Conservation (phyloP, 2,113 vertebrate genomes). For the Calyptomena viridis region DNA sequence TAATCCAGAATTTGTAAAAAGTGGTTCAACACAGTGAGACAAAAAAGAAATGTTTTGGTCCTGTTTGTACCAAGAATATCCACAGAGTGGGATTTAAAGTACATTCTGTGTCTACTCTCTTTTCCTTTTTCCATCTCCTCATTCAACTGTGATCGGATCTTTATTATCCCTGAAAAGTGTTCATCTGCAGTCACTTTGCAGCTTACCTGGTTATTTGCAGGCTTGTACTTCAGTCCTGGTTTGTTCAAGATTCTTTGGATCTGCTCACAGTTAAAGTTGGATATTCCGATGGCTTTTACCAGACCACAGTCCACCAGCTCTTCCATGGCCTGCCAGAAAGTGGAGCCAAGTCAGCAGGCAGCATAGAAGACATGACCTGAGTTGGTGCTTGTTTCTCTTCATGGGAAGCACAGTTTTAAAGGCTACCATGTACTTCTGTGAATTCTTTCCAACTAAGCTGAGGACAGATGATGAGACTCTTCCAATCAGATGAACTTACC, state of each 20-base stretch:
- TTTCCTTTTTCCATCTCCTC: not conserved
- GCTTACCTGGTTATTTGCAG: constrained; percentile 86
- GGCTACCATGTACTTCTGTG: not conserved
- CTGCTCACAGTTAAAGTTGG: constrained; percentile 91
- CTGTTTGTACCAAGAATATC: not conserved
- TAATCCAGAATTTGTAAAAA: not conserved
- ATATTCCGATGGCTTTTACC: constrained; percentile 90
- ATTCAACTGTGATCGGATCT: not conserved
- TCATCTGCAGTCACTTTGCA: not conserved
- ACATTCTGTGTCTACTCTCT: not conserved
- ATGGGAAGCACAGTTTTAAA: not conserved
- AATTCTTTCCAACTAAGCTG: not conserved
- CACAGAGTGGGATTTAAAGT: not conserved
- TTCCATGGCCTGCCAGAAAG: constrained; percentile 85
- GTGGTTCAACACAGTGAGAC: not conserved
- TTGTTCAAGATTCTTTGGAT: constrained; percentile 86
- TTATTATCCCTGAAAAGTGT: not conserved
- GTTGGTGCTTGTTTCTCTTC: not conserved
- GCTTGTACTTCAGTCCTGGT: constrained; percentile 87
- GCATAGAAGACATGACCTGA: not conserved
- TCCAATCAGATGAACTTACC: constrained; percentile 62
- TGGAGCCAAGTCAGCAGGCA: not conserved
- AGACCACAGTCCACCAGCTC: constrained; percentile 86
- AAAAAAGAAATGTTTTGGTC: not conserved
- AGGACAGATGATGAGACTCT: not conserved